Percentiles rank a stretch among this genome's conserved stretches.
phyloP scores from a whole-genome alignment of 2,888 invertebrate species.

The Nowickia ferox region DNA sequence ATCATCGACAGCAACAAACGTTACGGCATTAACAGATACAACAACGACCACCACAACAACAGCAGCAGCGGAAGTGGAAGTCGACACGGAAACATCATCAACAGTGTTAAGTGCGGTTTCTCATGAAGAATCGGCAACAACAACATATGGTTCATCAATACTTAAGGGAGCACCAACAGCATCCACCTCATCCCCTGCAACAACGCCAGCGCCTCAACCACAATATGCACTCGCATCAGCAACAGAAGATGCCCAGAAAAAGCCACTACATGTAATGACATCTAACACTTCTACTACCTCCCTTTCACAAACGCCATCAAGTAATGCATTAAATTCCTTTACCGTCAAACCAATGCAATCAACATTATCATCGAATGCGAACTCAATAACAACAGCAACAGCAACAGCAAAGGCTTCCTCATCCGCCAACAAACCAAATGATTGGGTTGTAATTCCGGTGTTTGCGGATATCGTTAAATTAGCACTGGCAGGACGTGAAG shows the following conservation, averaged over 20 bases:
- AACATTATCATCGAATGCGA: constrained; percentile 62
- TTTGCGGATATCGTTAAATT: constrained; percentile 84
- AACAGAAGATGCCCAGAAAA: constrained; percentile 42
- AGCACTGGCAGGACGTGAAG: constrained; percentile 82
- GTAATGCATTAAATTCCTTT: constrained; percentile 61
- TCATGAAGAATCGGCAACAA: constrained; percentile 68
- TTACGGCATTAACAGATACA: constrained; percentile 71
- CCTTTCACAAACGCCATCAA: constrained; percentile 65
- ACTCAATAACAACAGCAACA: constrained; percentile 58
- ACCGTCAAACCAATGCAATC: constrained; percentile 41
- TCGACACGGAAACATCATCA: constrained; percentile 70
- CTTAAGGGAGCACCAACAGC: constrained; percentile 61
- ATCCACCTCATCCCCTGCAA: constrained; percentile 42
- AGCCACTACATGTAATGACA: constrained; percentile 44
- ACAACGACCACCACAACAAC: constrained; percentile 62
- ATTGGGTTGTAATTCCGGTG: constrained; percentile 84
- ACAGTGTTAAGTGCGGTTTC: constrained; percentile 72
- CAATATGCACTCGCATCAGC: constrained; percentile 40
- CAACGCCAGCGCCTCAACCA: constrained; percentile 28
- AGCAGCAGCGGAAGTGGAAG: constrained; percentile 58
- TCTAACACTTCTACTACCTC: constrained; percentile 48
- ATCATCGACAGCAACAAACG: constrained; percentile 69
- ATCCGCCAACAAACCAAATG: constrained; percentile 79
- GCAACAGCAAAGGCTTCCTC: constrained; percentile 62
- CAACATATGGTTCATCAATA: constrained; percentile 60